phyloP scores from a whole-genome alignment of 2,797 vertebrate genomes.

The Helarctos malayanus region DNA sequence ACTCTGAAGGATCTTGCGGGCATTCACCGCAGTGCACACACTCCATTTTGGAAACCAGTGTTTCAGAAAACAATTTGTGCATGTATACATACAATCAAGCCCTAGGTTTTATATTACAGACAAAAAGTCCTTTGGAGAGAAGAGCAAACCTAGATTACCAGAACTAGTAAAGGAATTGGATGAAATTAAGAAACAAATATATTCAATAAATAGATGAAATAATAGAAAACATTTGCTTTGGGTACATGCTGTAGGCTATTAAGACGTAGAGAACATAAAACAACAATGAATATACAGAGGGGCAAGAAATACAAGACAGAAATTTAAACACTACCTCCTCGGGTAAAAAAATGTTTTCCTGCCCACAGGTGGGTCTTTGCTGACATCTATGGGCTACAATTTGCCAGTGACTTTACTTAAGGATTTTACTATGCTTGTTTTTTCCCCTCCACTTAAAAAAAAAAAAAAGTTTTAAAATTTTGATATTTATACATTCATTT shows the following conservation, averaged over 20 bases:
- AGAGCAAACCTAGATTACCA: not conserved
- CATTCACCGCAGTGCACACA: not conserved
- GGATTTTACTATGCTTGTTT: not conserved
- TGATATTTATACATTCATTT: not conserved
- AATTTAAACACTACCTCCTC: not conserved
- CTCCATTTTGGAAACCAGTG: not conserved
- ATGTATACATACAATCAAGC: not conserved
- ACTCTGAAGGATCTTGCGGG: not conserved
- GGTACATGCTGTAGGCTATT: not conserved
- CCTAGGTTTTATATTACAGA: not conserved
- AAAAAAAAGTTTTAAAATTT: not conserved
- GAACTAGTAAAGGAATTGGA: not conserved
- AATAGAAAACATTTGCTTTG: conserved; percentile 9
- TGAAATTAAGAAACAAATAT: not conserved
- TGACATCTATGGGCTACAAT: conserved; percentile 49
- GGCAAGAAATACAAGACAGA: not conserved
- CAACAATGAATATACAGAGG: not conserved
- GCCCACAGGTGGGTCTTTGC: not conserved
- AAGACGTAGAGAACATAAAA: not conserved
- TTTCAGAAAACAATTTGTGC: not conserved
- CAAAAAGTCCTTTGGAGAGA: not conserved
- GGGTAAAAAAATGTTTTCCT: not conserved
- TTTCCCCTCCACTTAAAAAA: not conserved
- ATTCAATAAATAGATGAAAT: not conserved
- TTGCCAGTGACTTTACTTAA: conserved; percentile 47